Evolutionary conservation across 2,888 invertebrate genomes (phyloP).

Genomic region (Rugalucina vietnamica): DNA sequence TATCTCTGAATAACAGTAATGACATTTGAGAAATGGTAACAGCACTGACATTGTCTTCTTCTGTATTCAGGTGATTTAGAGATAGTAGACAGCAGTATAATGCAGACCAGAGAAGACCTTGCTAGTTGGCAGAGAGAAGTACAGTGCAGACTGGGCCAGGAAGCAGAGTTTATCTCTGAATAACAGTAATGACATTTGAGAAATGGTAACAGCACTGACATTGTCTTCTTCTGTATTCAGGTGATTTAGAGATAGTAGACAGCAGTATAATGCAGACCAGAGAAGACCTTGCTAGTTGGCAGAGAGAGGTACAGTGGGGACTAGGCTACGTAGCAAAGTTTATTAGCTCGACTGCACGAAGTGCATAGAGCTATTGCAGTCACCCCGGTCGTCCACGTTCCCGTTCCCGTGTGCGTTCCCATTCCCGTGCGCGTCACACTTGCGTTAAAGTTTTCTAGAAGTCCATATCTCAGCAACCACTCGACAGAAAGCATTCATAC

Average conservation of each 20-base stretch:
- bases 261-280: slow-evolving; percentile 67
- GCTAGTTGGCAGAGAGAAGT: slow-evolving; percentile 81
- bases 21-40: slow-evolving; percentile 61
- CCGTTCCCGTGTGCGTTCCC: too few relatives aligned
- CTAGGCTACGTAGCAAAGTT: slow-evolving; percentile 80
- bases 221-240: too few relatives aligned
- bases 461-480: too few relatives aligned
- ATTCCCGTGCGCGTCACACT: too few relatives aligned
- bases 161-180: slow-evolving; percentile 80
- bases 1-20: slow-evolving; percentile 77
- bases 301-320: slow-evolving; percentile 79
- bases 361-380: too few relatives aligned
- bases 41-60: too few relatives aligned
- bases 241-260: slow-evolving; percentile 69
- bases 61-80: slow-evolving; percentile 70
- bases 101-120: slow-evolving; percentile 75
- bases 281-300: slow-evolving; percentile 80
- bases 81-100: slow-evolving; percentile 67
- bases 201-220: too few relatives aligned
- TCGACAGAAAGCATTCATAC: too few relatives aligned
- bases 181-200: too few relatives aligned
- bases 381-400: too few relatives aligned
- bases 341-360: too few relatives aligned
- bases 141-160: slow-evolving; percentile 78
- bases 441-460: too few relatives aligned